phyloP scores from a whole-genome alignment of 1,140 invertebrate species.

The Elysia chlorotica region DNA sequence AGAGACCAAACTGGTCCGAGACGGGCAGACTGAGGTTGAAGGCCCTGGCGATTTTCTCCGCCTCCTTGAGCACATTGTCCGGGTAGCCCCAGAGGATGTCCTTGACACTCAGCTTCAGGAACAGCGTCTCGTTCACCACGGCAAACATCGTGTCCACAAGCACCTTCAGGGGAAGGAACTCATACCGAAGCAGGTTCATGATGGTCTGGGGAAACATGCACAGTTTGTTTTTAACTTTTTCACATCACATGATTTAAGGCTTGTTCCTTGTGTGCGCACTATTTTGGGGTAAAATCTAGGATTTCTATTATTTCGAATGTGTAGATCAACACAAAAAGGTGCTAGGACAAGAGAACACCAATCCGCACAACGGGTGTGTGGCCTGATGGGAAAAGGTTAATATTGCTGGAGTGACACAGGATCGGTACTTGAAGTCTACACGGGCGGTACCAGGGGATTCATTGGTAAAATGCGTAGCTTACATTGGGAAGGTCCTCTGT shows the following conservation, averaged over 20 bases:
- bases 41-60: constrained; percentile 17
- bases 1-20: constrained; percentile 43
- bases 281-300: background rate
- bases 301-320: background rate
- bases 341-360: too few relatives aligned
- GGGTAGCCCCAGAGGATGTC: constrained; percentile 50
- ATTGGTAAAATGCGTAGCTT: too few relatives aligned
- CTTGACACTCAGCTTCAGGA: constrained; percentile 30
- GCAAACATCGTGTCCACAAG: constrained; percentile 22
- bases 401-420: too few relatives aligned
- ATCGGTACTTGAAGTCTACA: too few relatives aligned
- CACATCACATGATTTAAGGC: background rate
- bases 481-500: too few relatives aligned
- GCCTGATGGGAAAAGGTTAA: too few relatives aligned
- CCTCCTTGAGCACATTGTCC: constrained; percentile 33
- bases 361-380: too few relatives aligned
- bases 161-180: constrained; percentile 29
- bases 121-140: constrained; percentile 29
- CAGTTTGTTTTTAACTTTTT: background rate
- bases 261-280: background rate
- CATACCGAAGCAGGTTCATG: constrained; percentile 29
- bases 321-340: background rate
- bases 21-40: constrained; percentile 18
- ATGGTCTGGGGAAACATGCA: constrained; percentile 38
- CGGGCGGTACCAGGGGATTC: too few relatives aligned